Evolutionary conservation across 2,113 vertebrate genomes (phyloP), one percentile per base, ranked within the genome.

Genomic region (Serilophus lunatus): DNA sequence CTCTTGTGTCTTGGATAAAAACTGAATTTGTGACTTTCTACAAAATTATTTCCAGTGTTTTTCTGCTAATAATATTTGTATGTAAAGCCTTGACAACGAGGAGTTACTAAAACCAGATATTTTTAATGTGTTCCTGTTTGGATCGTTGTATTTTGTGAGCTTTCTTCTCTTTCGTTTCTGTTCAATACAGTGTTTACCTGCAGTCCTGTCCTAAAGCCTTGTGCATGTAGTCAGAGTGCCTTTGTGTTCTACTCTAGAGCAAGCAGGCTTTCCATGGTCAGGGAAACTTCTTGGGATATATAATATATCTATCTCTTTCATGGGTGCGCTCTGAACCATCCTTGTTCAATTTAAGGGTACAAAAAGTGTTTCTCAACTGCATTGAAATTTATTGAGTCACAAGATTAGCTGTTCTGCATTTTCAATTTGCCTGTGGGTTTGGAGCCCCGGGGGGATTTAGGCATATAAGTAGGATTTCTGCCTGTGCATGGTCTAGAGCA

Each of bases 401-500:
- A 83, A 69, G 80, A 86, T 97, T 92, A 91, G 69, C 57, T 94
- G 56, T 38, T 88, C 20, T 35, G 56, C 61, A 28, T 86, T 94
- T 95, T 68, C 47, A 70, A 0, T 51, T 60, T 56, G 60, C 40
- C 69, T 71, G 8, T 47, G 63, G 59, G n/a, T 42, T 82, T 82
- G 9, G 20, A 29, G 49, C n/a, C 82, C 74, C 10, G 57, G 18
- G 68, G 86, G 85, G 80, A 45, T 69, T 77, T 31, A 17, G 42
- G 72, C 54, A 33, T 53, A 26, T 60, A 19, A 71, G 18, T 36
- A n/a, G 69, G 50, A 33, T 64, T 82, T 91, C n/a, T 94, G 71
- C 40, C 63, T 3, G 16, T 26, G 75, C 0, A 0, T 45, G 60
- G 59, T 71, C 8, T 17, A 6, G 54, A 10, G 13, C 0, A 1